A percentile compares a stretch with the other conserved stretches of the same genome.
These are phyloP conservation scores for Acronicta psi DNA, from an alignment of 2,888 invertebrate species.

Conservation along the genomic window DNA sequence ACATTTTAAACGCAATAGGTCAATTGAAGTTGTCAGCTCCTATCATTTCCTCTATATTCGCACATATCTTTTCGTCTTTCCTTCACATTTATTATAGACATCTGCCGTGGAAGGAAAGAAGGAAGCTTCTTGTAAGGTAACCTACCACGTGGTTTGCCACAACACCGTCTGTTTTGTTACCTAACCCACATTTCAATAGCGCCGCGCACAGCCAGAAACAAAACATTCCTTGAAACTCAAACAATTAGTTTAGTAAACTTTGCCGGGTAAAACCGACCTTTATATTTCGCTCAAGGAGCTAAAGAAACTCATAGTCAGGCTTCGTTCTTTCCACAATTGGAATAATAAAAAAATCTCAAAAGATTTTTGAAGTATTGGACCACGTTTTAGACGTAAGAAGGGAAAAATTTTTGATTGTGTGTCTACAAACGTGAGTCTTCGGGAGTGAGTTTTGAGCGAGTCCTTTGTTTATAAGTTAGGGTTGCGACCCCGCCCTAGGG, in stretches of 20 bases:
- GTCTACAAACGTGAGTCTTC: too few relatives aligned
- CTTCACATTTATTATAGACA: too few relatives aligned
- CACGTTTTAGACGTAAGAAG: background rate
- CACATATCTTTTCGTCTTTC: too few relatives aligned
- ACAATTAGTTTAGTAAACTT: slow-evolving; percentile 13
- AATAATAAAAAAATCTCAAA: background rate
- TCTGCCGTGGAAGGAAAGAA: background rate
- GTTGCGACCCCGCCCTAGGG: too few relatives aligned
- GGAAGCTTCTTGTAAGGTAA: background rate
- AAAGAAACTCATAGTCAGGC: slow-evolving; percentile 4
- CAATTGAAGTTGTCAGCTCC: too few relatives aligned
- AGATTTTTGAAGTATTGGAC: background rate
- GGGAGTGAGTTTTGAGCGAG: too few relatives aligned
- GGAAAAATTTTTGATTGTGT: too few relatives aligned
- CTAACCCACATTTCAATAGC: background rate
- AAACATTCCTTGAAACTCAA: slow-evolving; percentile 10
- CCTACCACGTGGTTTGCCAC: background rate
- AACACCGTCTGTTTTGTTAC: background rate
- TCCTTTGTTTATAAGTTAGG: too few relatives aligned
- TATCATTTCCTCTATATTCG: too few relatives aligned
- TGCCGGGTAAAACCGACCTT: slow-evolving; percentile 9
- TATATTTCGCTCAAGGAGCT: slow-evolving; percentile 5
- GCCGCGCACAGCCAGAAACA: background rate
- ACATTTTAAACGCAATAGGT: too few relatives aligned
- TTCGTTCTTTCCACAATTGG: slow-evolving; percentile 8